Evolutionary conservation across 2,113 vertebrate species (phyloP).

Genomic region (Poicephalus meyeri): DNA sequence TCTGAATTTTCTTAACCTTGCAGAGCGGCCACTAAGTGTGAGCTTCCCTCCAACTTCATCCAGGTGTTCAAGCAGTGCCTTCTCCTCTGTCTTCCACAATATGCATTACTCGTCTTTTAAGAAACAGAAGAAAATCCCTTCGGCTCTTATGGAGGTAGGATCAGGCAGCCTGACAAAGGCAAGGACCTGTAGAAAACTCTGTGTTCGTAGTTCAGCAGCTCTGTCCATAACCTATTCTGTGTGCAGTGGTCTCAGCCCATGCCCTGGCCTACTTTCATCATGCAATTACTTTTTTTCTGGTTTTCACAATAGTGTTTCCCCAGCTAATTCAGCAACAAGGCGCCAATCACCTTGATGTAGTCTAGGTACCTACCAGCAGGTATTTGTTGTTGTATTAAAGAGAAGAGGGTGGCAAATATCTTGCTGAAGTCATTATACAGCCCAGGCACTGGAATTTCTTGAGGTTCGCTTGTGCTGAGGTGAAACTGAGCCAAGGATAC

Average conservation of each 20-base stretch:
- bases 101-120: slow-evolving; percentile 89
- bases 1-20: slow-evolving; percentile 20
- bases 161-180: background rate
- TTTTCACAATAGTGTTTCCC: background rate
- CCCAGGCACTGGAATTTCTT: background rate
- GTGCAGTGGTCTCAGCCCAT: background rate
- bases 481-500: background rate
- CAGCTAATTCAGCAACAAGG: background rate
- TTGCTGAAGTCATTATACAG: background rate
- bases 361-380: background rate
- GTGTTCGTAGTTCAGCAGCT: background rate
- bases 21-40: slow-evolving; percentile 77
- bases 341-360: background rate
- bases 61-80: slow-evolving; percentile 81
- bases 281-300: background rate
- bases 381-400: background rate
- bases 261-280: background rate
- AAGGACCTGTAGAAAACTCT: background rate
- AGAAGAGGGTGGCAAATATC: background rate
- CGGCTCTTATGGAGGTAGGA: slow-evolving; percentile 87
- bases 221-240: background rate
- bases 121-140: slow-evolving; percentile 89
- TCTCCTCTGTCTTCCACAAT: slow-evolving; percentile 92
- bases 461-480: background rate
- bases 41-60: slow-evolving; percentile 80